A percentile compares a stretch with the other conserved stretches of the same genome.
These are phyloP conservation scores for Hydropsyche betteni DNA, from an alignment of 2,888 invertebrate species.

Conservation along the genomic window DNA sequence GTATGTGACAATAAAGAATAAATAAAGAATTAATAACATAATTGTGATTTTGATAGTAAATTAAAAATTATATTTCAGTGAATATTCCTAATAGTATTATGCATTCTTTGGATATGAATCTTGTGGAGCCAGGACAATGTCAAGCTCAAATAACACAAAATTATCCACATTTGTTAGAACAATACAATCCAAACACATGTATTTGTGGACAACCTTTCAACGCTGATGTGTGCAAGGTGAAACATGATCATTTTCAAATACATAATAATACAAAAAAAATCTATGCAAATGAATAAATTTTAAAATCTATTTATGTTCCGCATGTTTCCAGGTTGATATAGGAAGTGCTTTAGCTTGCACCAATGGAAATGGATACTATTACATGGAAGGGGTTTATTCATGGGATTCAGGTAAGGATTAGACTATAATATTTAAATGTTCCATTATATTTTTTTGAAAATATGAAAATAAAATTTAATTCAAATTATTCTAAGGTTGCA, in stretches of 20 bases:
- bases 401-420: slow-evolving; percentile 73
- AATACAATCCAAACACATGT: slow-evolving; percentile 71
- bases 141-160: slow-evolving; percentile 66
- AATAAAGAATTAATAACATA: slow-evolving; percentile 8
- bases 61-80: slow-evolving; percentile 63
- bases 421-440: background rate
- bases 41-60: background rate
- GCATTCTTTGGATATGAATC: slow-evolving; percentile 75
- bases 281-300: too few species aligned
- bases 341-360: slow-evolving; percentile 86
- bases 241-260: background rate
- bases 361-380: slow-evolving; percentile 72
- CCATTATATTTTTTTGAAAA: background rate
- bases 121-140: slow-evolving; percentile 72
- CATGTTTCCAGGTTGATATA: slow-evolving; percentile 66
- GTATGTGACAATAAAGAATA: slow-evolving; percentile 60
- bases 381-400: slow-evolving; percentile 78
- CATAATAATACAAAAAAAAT: background rate
- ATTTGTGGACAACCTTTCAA: slow-evolving; percentile 72
- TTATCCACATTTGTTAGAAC: slow-evolving; percentile 67
- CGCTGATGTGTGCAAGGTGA: slow-evolving; percentile 80
- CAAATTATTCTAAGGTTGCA: slow-evolving; percentile 60
- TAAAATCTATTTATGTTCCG: background rate
- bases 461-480: background rate
- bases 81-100: slow-evolving; percentile 78